Evolutionary conservation across 2,888 invertebrate species (phyloP), one percentile per base, ranked within the genome.

Genomic region (Choreutis nemorana): DNA sequence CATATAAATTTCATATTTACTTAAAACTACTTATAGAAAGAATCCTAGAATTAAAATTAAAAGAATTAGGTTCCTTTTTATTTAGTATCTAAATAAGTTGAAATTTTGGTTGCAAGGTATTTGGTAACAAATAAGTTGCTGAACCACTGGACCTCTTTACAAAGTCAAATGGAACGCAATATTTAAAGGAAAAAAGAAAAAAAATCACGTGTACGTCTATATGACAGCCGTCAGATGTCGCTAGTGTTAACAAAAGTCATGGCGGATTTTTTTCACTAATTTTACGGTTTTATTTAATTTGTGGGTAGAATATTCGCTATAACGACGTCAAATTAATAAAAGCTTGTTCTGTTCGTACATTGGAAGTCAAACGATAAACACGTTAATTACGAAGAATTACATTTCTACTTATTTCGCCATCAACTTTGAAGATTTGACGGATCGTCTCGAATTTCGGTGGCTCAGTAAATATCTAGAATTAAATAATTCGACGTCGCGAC

Each of bases 201-300:
- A 33, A 55, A 64, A 70, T 78, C 77, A 78, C 78, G 75, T 77
- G 77, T 70, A 54, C 48, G 50, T 45, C 61, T 56, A 41, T 23
- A 39, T 4, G 34, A 44, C 34, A 33, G 48, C 49, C 62, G 62
- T 54, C 66, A 75, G 78, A 75, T 75, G 77, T 70, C 77, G 70
- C 65, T 59, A 61, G 57, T 64, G 59, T 55, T 58, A 59, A 50
- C 48, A 58, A 57, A 72, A 66, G 70, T 77, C 70, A 78, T 78
- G 77, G 78, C 71, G 70, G 68, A 77, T 71, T 63, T 71, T 66
- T 59, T 68, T 64, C 63, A 62, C 45, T 62, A 64, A 68, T 70
- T 70, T 70, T 64, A 50, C 58, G 63, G 59, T 62, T 68, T 68
- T 64, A 64, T 56, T 37, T 58, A 62, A 57, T 67, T 75, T 54